These are phyloP conservation scores for Digitonthophagus gazella DNA, from an alignment of 2,888 invertebrate species.

Conservation along the genomic window DNA sequence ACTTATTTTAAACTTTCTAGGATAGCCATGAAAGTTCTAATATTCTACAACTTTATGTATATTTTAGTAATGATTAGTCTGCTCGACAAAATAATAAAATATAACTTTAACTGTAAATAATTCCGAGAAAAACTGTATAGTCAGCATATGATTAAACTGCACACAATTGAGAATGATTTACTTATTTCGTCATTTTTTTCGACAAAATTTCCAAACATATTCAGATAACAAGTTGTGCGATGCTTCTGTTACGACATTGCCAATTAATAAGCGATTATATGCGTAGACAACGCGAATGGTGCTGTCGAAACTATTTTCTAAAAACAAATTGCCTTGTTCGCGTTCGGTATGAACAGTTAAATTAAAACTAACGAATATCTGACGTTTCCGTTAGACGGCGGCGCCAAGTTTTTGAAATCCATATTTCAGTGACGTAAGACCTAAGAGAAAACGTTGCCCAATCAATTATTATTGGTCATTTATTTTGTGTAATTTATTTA, in stretches of 20 bases:
- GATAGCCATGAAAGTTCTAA: too few species aligned
- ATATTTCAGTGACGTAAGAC: not conserved
- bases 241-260: constrained; percentile 1
- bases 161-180: not conserved
- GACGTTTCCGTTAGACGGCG: constrained; percentile 4
- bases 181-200: constrained; percentile 3
- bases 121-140: not conserved
- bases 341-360: constrained; percentile 8
- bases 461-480: not conserved
- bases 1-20: too few species aligned
- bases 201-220: not conserved
- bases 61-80: too few species aligned
- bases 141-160: not conserved
- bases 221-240: not conserved
- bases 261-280: constrained; percentile 15
- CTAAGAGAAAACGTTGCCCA: not conserved
- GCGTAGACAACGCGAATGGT: not conserved
- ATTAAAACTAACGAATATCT: constrained; percentile 17
- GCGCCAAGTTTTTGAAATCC: constrained; percentile 2
- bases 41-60: too few species aligned
- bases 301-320: constrained; percentile 1
- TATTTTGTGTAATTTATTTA: not conserved
- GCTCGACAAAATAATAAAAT: too few species aligned
- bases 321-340: constrained; percentile 11
- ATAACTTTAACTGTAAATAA: too few species aligned